Evolutionary conservation across 2,888 invertebrate species (phyloP), one percentile per base, ranked within the genome.

Genomic region (Hirudinaria manillensis): DNA sequence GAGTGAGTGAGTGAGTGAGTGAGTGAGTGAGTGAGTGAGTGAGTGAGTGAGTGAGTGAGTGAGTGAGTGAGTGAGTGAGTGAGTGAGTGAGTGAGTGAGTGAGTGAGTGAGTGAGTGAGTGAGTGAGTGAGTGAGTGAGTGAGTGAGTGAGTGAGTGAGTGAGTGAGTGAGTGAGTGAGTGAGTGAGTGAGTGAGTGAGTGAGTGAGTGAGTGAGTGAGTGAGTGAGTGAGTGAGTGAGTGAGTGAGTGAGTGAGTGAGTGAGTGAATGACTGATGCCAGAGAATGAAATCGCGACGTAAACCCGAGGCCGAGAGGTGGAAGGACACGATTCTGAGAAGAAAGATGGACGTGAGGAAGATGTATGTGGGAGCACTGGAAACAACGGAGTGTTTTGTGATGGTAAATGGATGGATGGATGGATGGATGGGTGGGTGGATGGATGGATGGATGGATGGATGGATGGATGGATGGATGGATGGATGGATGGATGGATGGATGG

Each of bases 401-500:
- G 21, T 56, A 16, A 16, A 56, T 13, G 56, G 56, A 56, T 56
- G 56, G 13, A 27, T 56, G 56, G 56, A 56, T 56, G 56, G 56
- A 56, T 56, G 56, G 56, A 56, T 56, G 56, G 56, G 13, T 56
- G 56, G 56, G 13, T 56, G 56, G 56, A 56, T 56, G 56, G 56
- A 56, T 56, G 56, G 56, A 56, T 56, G 56, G 56, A 56, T 56
- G 56, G 56, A 56, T 56, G 56, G 56, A 56, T 56, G 56, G 56
- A 56, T 56, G 56, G 61, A 61, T 61, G 61, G 61, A 61, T 61
- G 61, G 61, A 61, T 61, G 61, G 61, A 61, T 61, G 61, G 61
- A 61, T 61, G 61, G 61, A 56, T 56, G 13, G 56, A 53, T 53
- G 27, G 13, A 13, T 13, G 13, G 27, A 56, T 21, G 56, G 13